These are phyloP conservation scores for Ectropis crepuscularia DNA, from an alignment of 2,888 invertebrate species.

Conservation along the genomic window DNA sequence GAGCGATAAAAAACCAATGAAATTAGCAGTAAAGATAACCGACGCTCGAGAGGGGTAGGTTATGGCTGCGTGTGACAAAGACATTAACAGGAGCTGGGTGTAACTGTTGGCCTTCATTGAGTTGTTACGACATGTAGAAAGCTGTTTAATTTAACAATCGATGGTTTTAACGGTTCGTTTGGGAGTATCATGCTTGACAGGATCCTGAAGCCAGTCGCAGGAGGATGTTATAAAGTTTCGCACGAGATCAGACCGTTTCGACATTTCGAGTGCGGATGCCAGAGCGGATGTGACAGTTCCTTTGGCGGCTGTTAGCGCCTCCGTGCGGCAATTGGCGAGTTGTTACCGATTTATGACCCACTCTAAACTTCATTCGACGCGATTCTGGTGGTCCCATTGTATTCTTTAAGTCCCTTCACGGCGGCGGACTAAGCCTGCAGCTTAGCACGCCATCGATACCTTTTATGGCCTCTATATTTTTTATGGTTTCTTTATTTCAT, in stretches of 20 bases:
- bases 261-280: constrained; percentile 80
- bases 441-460: constrained; percentile 65
- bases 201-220: constrained; percentile 7
- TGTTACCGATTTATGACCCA: constrained; percentile 80
- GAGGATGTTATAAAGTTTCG: constrained; percentile 41
- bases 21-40: constrained; percentile 79
- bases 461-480: constrained; percentile 69
- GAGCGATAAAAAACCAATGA: constrained; percentile 76
- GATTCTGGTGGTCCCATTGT: constrained; percentile 83
- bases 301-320: constrained; percentile 76
- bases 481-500: constrained; percentile 73
- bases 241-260: constrained; percentile 47
- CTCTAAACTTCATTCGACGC: constrained; percentile 79
- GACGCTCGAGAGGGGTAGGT: constrained; percentile 63
- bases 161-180: neutral
- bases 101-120: constrained; percentile 32
- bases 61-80: constrained; percentile 51
- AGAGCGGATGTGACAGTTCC: constrained; percentile 77
- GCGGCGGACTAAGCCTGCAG: constrained; percentile 51
- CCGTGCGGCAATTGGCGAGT: constrained; percentile 81
- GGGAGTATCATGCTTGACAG: neutral
- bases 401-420: constrained; percentile 64
- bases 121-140: constrained; percentile 20
- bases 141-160: constrained; percentile 2
- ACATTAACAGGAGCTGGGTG: constrained; percentile 33